Conservation (phyloP, 64 coral and sea anemone genomes). For the Montipora foliosa region DNA sequence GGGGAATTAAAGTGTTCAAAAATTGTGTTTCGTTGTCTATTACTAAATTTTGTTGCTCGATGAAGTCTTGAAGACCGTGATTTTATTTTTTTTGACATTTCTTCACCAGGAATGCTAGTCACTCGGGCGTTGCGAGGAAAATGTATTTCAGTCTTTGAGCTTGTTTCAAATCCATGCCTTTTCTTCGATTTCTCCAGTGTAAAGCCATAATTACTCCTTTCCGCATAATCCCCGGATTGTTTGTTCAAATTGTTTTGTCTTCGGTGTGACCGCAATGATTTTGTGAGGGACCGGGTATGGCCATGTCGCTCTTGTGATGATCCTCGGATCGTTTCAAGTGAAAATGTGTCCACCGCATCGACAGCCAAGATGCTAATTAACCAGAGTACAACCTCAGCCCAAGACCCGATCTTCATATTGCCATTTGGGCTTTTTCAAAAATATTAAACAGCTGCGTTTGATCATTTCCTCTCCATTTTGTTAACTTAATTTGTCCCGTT, state of each 20-base stretch:
- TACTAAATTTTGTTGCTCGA: neutral
- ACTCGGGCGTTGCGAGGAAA: neutral
- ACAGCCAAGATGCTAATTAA: neutral
- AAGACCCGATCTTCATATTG: neutral
- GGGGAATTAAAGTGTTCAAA: neutral
- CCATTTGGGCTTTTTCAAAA: neutral
- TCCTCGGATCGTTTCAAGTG: neutral
- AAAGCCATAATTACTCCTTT: neutral
- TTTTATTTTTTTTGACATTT: neutral
- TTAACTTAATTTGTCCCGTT: neutral
- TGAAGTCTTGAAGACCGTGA: neutral
- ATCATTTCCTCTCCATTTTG: slow-evolving; percentile 6
- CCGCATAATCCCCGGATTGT: neutral
- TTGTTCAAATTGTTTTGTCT: neutral
- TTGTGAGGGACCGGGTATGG: neutral
- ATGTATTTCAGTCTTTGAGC: neutral
- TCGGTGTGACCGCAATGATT: neutral
- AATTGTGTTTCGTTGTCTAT: neutral
- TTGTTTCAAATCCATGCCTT: neutral
- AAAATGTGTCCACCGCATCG: neutral
- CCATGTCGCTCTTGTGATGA: neutral
- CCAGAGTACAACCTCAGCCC: neutral
- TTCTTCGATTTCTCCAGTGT: neutral
- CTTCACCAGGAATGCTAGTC: neutral
- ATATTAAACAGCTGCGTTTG: neutral